Evolutionary conservation across 2,113 vertebrate genomes (phyloP), one percentile per base, ranked within the genome.

Genomic region (Epinephelus fuscoguttatus): DNA sequence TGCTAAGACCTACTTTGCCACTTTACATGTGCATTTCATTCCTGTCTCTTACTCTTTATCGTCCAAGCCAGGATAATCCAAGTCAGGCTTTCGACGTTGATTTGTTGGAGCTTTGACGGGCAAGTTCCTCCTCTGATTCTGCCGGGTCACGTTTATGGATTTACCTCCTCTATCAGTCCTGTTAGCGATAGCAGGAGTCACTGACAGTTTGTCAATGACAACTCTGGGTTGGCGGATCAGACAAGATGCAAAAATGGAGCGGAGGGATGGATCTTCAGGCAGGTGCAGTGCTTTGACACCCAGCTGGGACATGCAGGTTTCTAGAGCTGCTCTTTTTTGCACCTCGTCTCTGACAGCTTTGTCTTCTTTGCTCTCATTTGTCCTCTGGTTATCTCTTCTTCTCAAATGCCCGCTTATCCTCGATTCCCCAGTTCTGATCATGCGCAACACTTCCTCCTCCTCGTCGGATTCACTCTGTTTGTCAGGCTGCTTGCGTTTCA

Each of bases 1-100:
- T 9, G 1, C 6, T 2, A 17, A 23, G 33, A 2, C 42, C 12
- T 14, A 27, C 15, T 56, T 62, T 50, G 30, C 27, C 8, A 62
- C 17, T 37, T 37, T 37, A 7, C 47, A 6, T 14, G 9, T 3
- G 30, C 18, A 18, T 17, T 30, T 30, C 33, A 25, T 21, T 55
- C 5, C 17, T 18, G 21, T 63, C 50, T 75, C 95, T 95, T 93
- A 96, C 96, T 93, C 93, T 92, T 94, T 94, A 80, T 95, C 83
- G 12, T 80, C 80, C 9, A 47, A 63, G 60, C 66, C 33, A 1
- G 55, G 27, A 71, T 50, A 23, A 52, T 76, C 52, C 21, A 52
- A 66, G 15, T 80, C 76, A 1, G 85, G 60, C 0, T 70, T 90
- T 25, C 8, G n/a, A 8, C 11, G 23, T 10, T 19, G 21, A 18